phyloP scores from a whole-genome alignment of 2,888 invertebrate genomes.

The Metacarcinus magister region DNA sequence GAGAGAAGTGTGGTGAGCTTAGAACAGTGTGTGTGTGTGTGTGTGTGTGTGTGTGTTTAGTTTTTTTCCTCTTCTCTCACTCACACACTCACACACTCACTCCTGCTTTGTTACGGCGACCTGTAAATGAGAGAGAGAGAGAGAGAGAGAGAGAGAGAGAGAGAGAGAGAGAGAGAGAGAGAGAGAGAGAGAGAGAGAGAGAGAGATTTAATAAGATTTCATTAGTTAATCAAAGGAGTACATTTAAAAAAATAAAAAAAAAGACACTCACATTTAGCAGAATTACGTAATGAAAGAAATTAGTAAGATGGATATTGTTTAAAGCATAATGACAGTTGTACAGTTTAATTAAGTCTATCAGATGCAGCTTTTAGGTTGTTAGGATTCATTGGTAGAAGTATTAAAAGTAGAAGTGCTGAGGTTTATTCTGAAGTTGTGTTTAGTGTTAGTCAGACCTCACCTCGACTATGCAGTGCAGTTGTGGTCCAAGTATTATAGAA shows the following conservation, averaged over 20 bases:
- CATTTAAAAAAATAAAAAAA: not conserved
- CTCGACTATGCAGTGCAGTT: too few species aligned
- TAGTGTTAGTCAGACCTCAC: too few species aligned
- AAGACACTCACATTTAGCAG: not conserved
- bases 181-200: constrained; percentile 52
- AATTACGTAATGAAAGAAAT: not conserved
- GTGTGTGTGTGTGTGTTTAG: not conserved
- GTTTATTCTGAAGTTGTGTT: too few species aligned
- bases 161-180: not conserved
- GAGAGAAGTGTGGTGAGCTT: not conserved
- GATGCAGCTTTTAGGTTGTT: too few species aligned
- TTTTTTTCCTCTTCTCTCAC: constrained; percentile 2
- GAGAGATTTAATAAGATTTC: not conserved
- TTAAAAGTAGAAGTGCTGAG: too few species aligned
- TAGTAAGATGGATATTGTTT: too few species aligned
- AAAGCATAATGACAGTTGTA: too few species aligned
- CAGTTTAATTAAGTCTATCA: too few species aligned
- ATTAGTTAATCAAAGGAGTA: not conserved
- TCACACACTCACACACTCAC: constrained; percentile 17
- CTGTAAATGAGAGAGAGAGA: not conserved
- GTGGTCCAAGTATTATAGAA: too few species aligned
- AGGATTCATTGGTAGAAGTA: too few species aligned
- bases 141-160: constrained; percentile 50
- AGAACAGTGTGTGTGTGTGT: not conserved
- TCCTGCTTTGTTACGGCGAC: not conserved